Base-by-base conservation (phyloP, 1,140 invertebrate genomes). In the Helicoverpa armigera region DNA sequence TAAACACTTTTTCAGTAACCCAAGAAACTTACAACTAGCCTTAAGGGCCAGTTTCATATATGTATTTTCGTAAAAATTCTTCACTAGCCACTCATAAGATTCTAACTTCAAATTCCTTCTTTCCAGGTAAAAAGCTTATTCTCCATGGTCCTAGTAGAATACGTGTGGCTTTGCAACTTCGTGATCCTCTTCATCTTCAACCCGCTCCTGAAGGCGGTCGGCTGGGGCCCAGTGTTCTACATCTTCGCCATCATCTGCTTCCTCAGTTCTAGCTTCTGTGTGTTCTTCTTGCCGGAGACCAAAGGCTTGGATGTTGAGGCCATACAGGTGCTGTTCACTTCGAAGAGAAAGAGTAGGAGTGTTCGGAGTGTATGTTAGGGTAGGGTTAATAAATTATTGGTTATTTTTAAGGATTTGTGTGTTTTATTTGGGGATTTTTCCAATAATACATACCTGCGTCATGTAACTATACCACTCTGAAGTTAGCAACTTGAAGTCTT, bases 241-340 rank as follows among this genome's bases (percentile, higher is more conserved):
- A 91, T 96, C 81, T 96, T 96, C 80, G 93, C 92, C 0, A 16
- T 80, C 0, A 88, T 94, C 3, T 95, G 95, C 67, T 92, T 95
- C 18, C 0, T 94, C 1, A 95, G 96, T 0, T 86, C 94, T 0
- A 74, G 92, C 0, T 96, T 97, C 81, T 95, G 94, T 13, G 16
- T 82, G 0, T 94, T 96, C 18, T 91, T 95, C 72, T 93, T 97
- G 3, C 97, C 97, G 0, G 97, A 97, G 88, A 97, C 97, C 0
- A 97, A 96, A 84, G 96, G 96, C 0, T 95, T 95, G 82, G 94
- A 92, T 3, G 87, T 97, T 9, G 92, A 97, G 23, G 96, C 97
- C 79, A 96, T 97, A 2, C 87, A 89, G 67, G 1, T 54, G 13
- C 43, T 77, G n/a, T 87, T 87, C 43, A 69, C 43, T 3, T 16